Base-by-base conservation (phyloP, 2,888 invertebrate species). In the Drosophila infuscata region DNA sequence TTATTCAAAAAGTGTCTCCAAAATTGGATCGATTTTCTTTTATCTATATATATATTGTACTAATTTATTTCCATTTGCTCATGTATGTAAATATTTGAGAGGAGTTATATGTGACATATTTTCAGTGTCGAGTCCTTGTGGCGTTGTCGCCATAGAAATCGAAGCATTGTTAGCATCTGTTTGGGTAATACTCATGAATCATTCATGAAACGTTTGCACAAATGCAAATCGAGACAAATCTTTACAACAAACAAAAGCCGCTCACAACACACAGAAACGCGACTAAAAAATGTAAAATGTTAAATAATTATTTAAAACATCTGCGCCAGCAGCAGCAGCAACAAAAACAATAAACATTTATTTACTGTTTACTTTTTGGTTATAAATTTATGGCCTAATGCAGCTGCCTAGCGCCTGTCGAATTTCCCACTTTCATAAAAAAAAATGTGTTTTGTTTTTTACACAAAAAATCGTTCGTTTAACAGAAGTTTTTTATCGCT, bases 211-310 rank as follows among this genome's bases (percentile, higher is more conserved):
- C 87, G 76, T 83, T 86, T 84, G 87, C 76, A 83, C 87, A 89
- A 86, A 84, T 88, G 89, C 87, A 84, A 84, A 84, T 88, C 87
- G 89, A 43, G 83, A 67, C 72, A 88, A 89, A 84, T 84, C 87
- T 76, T 78, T 86, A 79, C 79, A 81, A 74, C 89, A 88, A 84
- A 84, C 84, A 84, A 78, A 80, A 60, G 83, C 70, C 63, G 49
- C 25, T 52, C 54, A 29, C 36, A 57, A 33, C 46, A 51, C 46
- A 69, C 74, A 70, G 72, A 71, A 88, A 71, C 81, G 83, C 77
- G 61, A 85, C 88, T 88, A 81, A 84, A 84, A 89, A 84, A 84
- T 89, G 87, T 81, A 89, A 88, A 84, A 84, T 83, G 89, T 83
- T 83, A 89, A 84, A 87, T 84, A 84, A 84, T 84, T 86, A 84